phyloP scores from a whole-genome alignment of 1,140 invertebrate genomes.

The Argopecten irradians region DNA sequence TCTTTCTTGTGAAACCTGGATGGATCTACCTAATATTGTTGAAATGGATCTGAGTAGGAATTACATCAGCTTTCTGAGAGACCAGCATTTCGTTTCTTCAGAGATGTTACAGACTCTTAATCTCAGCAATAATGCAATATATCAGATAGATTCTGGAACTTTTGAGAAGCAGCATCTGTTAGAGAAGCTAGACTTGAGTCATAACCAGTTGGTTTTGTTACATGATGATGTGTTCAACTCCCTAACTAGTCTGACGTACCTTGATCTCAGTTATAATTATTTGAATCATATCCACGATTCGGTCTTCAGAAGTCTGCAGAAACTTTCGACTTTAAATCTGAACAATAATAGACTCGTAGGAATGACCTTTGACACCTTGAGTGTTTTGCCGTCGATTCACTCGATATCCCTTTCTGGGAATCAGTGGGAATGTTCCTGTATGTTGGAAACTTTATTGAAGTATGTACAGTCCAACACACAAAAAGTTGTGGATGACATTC shows the following conservation, averaged over 20 bases:
- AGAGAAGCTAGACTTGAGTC: constrained; percentile 44
- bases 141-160: constrained; percentile 28
- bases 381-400: constrained; percentile 42
- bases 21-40: not conserved
- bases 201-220: constrained; percentile 46
- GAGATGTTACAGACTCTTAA: constrained; percentile 33
- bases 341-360: constrained; percentile 56
- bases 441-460: constrained; percentile 47
- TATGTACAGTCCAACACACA: not conserved
- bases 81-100: not conserved
- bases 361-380: constrained; percentile 39
- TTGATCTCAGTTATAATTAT: constrained; percentile 61
- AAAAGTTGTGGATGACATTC: constrained; percentile 38
- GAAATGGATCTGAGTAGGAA: not conserved
- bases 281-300: constrained; percentile 37
- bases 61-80: not conserved
- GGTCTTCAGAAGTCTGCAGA: constrained; percentile 53
- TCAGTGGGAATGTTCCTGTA: constrained; percentile 70
- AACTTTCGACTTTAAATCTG: constrained; percentile 58
- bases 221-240: constrained; percentile 35
- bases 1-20: not conserved
- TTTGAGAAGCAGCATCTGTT: constrained; percentile 43
- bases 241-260: constrained; percentile 29
- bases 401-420: constrained; percentile 63
- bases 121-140: constrained; percentile 43